Evolutionary conservation across 2,797 vertebrate genomes (phyloP).

Genomic region (Pelobates cultripes): DNA sequence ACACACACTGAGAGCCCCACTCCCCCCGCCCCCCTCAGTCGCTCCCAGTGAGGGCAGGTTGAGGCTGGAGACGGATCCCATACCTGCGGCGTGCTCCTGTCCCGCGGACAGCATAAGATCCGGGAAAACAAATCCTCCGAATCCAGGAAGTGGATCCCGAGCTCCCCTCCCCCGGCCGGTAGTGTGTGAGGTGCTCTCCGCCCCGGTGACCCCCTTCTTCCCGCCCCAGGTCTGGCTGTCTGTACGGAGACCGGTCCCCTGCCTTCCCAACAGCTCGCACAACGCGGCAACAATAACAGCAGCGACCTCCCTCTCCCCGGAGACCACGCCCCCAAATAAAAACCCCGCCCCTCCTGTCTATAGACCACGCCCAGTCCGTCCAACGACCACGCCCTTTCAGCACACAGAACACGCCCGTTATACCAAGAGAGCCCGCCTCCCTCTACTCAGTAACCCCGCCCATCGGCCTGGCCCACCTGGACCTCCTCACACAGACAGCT

Average conservation of each 20-base stretch:
- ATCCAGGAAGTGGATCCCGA: conserved; percentile 42
- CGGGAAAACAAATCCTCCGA: conserved; percentile 23
- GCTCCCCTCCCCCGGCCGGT: conserved; percentile 37
- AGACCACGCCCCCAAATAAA: too few species aligned
- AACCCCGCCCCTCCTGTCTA: too few species aligned
- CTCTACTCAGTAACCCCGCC: too few species aligned
- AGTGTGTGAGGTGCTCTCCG: conserved; percentile 25
- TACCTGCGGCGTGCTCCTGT: conserved; percentile 22
- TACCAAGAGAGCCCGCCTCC: too few species aligned
- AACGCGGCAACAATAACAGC: conserved; percentile 50
- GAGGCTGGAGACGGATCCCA: neutral
- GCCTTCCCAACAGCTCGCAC: conserved; percentile 21
- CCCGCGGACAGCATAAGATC: conserved; percentile 3
- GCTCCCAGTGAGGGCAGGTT: neutral
- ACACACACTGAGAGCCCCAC: neutral
- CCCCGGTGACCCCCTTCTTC: conserved; percentile 32
- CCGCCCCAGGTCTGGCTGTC: conserved; percentile 25
- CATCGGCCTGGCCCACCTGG: too few species aligned
- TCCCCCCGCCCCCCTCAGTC: neutral
- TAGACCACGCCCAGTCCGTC: too few species aligned
- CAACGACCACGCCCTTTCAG: too few species aligned
- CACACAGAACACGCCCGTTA: too few species aligned
- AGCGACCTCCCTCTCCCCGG: conserved; percentile 9
- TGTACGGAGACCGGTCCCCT: conserved; percentile 13
- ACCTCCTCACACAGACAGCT: too few species aligned